Conservation (phyloP, 2,113 vertebrate species). For the Zapus hudsonius region DNA sequence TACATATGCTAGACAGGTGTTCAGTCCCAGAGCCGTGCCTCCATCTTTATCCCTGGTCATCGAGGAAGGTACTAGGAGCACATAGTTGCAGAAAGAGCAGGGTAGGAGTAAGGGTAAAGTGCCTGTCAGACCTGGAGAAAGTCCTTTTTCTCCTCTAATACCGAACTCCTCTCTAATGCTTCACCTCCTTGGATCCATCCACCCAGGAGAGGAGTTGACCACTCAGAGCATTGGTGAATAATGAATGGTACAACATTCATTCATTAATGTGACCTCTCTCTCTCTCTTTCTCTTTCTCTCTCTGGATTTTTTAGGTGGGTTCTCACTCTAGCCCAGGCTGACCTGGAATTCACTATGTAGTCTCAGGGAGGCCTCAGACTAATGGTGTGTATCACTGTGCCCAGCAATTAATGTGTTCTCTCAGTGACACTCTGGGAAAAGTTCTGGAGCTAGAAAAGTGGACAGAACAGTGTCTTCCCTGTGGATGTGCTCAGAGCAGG, state of each 20-base stretch:
- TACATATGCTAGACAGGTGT: background rate
- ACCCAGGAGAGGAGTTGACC: background rate
- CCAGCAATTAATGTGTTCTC: rapidly evolving
- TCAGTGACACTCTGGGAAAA: rapidly evolving
- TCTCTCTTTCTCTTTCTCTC: too few species aligned
- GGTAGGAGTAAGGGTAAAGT: background rate
- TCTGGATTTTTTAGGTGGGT: too few species aligned
- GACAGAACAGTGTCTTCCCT: too few species aligned
- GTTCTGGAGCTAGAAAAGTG: background rate
- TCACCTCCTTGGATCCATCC: background rate
- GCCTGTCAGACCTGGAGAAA: background rate
- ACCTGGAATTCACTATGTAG: too few species aligned
- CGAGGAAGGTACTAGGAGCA: background rate
- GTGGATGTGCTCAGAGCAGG: background rate
- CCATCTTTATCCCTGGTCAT: background rate
- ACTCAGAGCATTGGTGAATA: background rate
- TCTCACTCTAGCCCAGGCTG: too few species aligned
- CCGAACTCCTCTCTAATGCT: background rate
- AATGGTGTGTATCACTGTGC: too few species aligned
- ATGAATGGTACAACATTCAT: background rate
- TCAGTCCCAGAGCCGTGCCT: too few species aligned
- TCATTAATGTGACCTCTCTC: background rate
- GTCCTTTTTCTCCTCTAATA: rapidly evolving
- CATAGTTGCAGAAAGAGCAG: background rate
- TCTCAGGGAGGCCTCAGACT: too few species aligned